These are phyloP conservation scores for Hydrotaea cyrtoneurina DNA, from an alignment of 2,888 invertebrate genomes.

Conservation along the genomic window DNA sequence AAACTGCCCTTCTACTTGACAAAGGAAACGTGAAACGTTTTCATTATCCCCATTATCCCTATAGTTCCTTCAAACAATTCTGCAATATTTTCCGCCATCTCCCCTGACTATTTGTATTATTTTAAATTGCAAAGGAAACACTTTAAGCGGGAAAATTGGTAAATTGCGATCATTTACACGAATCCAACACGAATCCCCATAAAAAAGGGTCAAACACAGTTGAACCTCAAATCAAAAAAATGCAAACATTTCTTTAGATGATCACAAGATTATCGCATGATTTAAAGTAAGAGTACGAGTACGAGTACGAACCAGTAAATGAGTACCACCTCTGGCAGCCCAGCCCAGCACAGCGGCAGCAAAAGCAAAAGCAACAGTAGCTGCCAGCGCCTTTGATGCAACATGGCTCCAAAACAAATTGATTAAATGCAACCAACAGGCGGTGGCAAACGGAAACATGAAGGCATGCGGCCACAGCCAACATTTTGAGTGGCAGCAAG, in stretches of 20 bases:
- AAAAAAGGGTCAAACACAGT: slow-evolving; percentile 55
- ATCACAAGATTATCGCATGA: slow-evolving; percentile 44
- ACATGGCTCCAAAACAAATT: slow-evolving; percentile 46
- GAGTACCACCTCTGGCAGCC: neutral
- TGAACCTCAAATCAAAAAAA: slow-evolving; percentile 49
- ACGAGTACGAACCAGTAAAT: neutral
- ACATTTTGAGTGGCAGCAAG: slow-evolving; percentile 54
- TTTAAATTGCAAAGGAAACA: slow-evolving; percentile 32
- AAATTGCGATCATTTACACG: slow-evolving; percentile 57
- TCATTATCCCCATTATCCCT: too few species aligned
- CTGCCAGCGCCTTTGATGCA: slow-evolving; percentile 37
- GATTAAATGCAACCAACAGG: slow-evolving; percentile 49
- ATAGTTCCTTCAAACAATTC: too few species aligned
- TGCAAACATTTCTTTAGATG: slow-evolving; percentile 47
- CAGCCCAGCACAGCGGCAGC: slow-evolving; percentile 19
- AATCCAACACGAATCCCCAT: slow-evolving; percentile 3
- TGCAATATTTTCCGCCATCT: too few species aligned
- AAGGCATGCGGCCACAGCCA: neutral
- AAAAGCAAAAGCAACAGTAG: neutral
- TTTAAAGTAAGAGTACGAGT: slow-evolving; percentile 33
- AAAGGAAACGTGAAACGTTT: too few species aligned
- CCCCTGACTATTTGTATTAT: slow-evolving; percentile 6
- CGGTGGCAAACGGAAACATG: slow-evolving; percentile 27
- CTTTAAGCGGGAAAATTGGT: slow-evolving; percentile 39
- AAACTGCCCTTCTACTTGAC: too few species aligned